Evolutionary conservation across 2,888 invertebrate genomes (phyloP), one percentile per base, ranked within the genome.

Genomic region (Sacculina carcini): DNA sequence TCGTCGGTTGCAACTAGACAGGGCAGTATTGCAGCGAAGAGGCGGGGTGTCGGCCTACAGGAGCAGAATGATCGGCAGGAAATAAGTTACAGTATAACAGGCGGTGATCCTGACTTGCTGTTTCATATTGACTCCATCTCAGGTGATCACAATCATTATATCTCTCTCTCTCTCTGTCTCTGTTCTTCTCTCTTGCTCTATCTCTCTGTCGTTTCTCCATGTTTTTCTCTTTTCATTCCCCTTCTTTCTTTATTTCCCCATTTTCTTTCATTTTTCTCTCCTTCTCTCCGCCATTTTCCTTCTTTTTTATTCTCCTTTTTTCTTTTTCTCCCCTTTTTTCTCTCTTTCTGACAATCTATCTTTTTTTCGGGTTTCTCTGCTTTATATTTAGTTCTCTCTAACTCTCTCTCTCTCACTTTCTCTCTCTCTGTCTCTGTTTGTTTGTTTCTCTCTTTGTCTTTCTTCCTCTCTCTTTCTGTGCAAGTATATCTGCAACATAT

Each of bases 71-170:
- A n/a, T n/a, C n/a, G n/a, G n/a, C n/a, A n/a, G n/a, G n/a, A n/a
- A n/a, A n/a, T 83, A 60, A 73, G 77, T 49, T 96, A 79, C 68
- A 73, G 76, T 62, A 89, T 94, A 65, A 78, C 79, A 46, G 79
- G 83, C 52, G 92, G 90, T 59, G 87, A 92, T 70, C 83, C 87
- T 2, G 84, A 85, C 64, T 82, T 83, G 44, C 80, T 84, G 62
- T 94, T 94, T 68, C 72, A 76, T 58, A 84, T 94, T 60, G 81
- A 92, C 66, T 72, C 76, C 31, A 70, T 72, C 29, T 79, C 82
- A 60, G 90, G 90, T 86, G 67, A 69, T 70, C 56, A 26, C 12
- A n/a, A 19, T 32, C 38, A 16, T 36, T 12, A 3, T 31, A 10
- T 51, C 21, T 14, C n/a, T 34, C 42, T 16, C 10, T 54, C 40